Base-by-base conservation (phyloP, 1,140 invertebrate genomes). In the Penaeus vannamei region DNA sequence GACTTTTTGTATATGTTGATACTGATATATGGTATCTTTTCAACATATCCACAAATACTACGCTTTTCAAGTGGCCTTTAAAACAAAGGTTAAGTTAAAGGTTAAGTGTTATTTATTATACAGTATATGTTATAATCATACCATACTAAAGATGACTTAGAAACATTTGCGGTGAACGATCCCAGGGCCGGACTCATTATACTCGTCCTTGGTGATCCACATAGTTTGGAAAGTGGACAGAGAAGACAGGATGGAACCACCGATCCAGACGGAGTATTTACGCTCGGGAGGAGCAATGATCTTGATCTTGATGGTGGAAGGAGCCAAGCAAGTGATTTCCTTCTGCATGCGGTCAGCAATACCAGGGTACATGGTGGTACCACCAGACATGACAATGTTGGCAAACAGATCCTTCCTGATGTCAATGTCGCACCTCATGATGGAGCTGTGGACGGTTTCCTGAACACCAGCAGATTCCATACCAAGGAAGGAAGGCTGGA, bases 191-290 rank as follows among this genome's bases (percentile, higher is more conserved):
- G 53, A 53, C 53, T 53, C 53, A 53, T 53, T 53, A 53, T 53
- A 53, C 53, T 53, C 53, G 53, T 53, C 53, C 17, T 53, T 53
- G 5, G 53, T 53, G 17, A 53, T 53, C 53, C 53, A 53, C 53
- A 53, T 53, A 12, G 53, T 14, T 93, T 97, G 96, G 96, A 97
- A 97, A 93, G 96, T 97, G 91, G 96, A 97, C 36, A 97, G 94
- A 72, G 96, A 97, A 90, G 96, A 96, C 91, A 97, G 93, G 94
- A 97, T 97, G 93, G 96, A 97, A 91, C 96, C 96, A 93, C 96
- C 96, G 95, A 97, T 97, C 96, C 96, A 97, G 93, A 97, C 96
- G 94, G 97, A 97, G 46, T 81, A 81, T 32, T 81, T 81, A 32
- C 79, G 32, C 79, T 81, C 79, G 53, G 79, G 79, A 12, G 79